Evolutionary conservation across 2,888 invertebrate species (phyloP).

Genomic region (Drosophila yooni): DNA sequence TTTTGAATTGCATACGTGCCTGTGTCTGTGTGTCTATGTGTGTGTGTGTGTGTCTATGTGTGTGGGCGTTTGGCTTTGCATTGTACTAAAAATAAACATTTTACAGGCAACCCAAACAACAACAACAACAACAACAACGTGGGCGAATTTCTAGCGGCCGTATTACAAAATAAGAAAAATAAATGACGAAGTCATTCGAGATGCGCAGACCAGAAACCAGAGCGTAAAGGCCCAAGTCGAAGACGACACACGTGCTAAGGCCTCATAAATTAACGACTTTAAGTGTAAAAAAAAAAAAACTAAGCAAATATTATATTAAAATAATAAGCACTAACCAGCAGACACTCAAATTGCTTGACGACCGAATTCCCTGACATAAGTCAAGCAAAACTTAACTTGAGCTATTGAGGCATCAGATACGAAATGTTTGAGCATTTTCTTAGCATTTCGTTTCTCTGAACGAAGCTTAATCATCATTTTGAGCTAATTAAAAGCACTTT

Average conservation of each 20-base stretch:
- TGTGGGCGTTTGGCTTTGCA: slow-evolving; percentile 24
- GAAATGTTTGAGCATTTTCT: not conserved
- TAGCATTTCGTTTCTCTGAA: not conserved
- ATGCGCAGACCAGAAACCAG: slow-evolving; percentile 40
- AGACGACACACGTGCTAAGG: slow-evolving; percentile 11
- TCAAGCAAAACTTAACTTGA: not conserved
- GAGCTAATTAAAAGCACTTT: not conserved
- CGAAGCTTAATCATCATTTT: not conserved
- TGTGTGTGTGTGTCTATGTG: slow-evolving; percentile 8
- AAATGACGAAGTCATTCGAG: slow-evolving; percentile 58
- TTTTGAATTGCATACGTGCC: slow-evolving; percentile 21
- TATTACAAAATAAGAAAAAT: slow-evolving; percentile 43
- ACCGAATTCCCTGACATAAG: not conserved
- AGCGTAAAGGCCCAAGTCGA: slow-evolving; percentile 20
- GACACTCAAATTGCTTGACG: not conserved
- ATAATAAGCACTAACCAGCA: not conserved
- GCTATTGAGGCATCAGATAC: not conserved
- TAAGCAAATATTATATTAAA: not conserved
- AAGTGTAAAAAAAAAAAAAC: not conserved
- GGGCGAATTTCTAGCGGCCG: slow-evolving; percentile 12
- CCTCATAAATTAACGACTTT: slow-evolving; percentile 10
- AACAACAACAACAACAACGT: slow-evolving; percentile 13
- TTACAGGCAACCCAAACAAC: slow-evolving; percentile 22
- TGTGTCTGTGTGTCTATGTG: slow-evolving; percentile 5
- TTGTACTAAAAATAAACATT: slow-evolving; percentile 73